A percentile compares a stretch with the other conserved stretches of the same genome.
These are phyloP conservation scores for Laspeyria flexula DNA, from an alignment of 2,888 invertebrate genomes.

Conservation along the genomic window DNA sequence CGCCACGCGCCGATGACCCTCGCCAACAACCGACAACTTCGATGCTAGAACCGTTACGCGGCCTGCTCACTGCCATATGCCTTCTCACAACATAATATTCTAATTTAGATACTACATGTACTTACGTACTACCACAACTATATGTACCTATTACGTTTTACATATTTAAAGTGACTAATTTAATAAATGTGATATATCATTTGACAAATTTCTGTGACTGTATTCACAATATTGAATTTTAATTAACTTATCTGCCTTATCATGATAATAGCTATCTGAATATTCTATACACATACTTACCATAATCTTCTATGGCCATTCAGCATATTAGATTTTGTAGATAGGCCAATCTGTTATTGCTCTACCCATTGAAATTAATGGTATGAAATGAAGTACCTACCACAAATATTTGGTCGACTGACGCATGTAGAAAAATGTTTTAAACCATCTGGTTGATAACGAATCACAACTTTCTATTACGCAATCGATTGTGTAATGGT, in stretches of 20 bases:
- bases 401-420: constrained; percentile 26
- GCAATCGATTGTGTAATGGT: constrained; percentile 61
- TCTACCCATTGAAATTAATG: constrained; percentile 1
- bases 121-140: constrained; percentile 25
- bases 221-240: constrained; percentile 20
- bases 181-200: constrained; percentile 32
- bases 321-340: background rate
- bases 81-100: constrained; percentile 52
- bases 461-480: constrained; percentile 53
- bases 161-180: constrained; percentile 24
- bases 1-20: constrained; percentile 82
- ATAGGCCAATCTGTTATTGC: background rate
- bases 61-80: constrained; percentile 49
- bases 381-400: constrained; percentile 11
- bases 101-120: constrained; percentile 44
- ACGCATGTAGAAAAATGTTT: constrained; percentile 34
- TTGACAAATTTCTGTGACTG: constrained; percentile 9
- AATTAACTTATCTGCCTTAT: background rate
- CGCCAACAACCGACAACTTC: constrained; percentile 55
- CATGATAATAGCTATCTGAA: too few relatives aligned
- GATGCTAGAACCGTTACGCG: constrained; percentile 54
- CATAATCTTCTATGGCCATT: background rate
- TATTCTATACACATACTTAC: too few relatives aligned
- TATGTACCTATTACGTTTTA: constrained; percentile 35
- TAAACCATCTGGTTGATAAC: constrained; percentile 50